Evolutionary conservation across 2,113 vertebrate species (phyloP), one percentile per base, ranked within the genome.

Genomic region (Rhinoderma darwinii): DNA sequence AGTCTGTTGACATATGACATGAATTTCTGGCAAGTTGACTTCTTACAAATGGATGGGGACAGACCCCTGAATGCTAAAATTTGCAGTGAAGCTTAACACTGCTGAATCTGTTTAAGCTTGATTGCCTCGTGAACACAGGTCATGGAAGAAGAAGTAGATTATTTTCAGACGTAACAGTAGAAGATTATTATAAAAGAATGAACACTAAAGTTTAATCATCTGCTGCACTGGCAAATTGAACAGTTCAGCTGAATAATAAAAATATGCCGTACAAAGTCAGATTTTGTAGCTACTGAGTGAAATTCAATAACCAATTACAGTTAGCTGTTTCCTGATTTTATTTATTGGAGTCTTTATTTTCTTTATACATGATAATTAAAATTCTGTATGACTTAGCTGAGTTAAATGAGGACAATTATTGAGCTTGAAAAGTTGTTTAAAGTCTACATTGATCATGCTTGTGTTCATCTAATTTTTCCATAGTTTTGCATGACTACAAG

Each of bases 1-100:
- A 91, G 90, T 88, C 90, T 90, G 88, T 92, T 92, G 91, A 93
- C 92, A 91, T 92, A 91, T 93, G 92, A 93, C 93, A 94, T 90
- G 91, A 91, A 92, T 92, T 92, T 91, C 91, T 94, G 92, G 90
- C 91, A 92, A 80, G 88, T 90, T 91, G 91, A 90, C 91, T 92
- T 91, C 87, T 91, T 89, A 90, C 91, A 92, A 79, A 94, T 92
- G 90, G 78, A 92, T 91, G 89, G 90, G 90, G 91, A 93, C 89
- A 91, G 91, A 92, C 92, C 92, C 91, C 89, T 76, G 92, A 90
- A 88, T 91, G 90, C 89, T 89, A 89, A 91, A 91, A 93, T 92
- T 89, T 91, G 91, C 90, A 89, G 88, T 89, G 89, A 91, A 92
- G 91, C 91, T 93, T 93, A 93, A 91, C 90, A 90, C 90, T 85